A percentile compares a stretch with the other conserved stretches of the same genome.
Evolutionary conservation across 2,888 invertebrate genomes (phyloP).

Genomic region (Meganola albula): DNA sequence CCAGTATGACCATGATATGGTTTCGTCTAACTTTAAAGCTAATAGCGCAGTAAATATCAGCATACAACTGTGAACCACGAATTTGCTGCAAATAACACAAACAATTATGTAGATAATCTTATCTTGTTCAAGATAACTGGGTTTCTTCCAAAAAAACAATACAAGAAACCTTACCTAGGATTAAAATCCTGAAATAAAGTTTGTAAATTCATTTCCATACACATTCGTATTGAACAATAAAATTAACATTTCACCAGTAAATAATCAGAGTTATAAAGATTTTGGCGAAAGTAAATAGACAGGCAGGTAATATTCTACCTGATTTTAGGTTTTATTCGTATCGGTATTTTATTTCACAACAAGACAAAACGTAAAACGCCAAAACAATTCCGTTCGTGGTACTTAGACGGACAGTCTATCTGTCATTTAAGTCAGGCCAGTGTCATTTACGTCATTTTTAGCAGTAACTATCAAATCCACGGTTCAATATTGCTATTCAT

Average conservation of each 20-base stretch:
- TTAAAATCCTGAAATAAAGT: conserved; percentile 94
- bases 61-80: conserved; percentile 95
- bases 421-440: too few relatives aligned
- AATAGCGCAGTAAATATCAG: conserved; percentile 94
- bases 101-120: conserved; percentile 7
- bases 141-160: conserved; percentile 18
- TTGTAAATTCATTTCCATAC: conserved; percentile 89
- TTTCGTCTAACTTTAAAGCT: conserved; percentile 92
- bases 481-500: too few relatives aligned
- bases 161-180: conserved; percentile 82
- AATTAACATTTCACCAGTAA: conserved; percentile 43
- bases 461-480: too few relatives aligned
- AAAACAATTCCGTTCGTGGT: too few relatives aligned
- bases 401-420: too few relatives aligned
- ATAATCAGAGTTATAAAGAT: too few relatives aligned
- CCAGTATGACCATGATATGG: conserved; percentile 96
- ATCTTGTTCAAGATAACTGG: conserved; percentile 15
- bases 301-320: too few relatives aligned
- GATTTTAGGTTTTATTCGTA: too few relatives aligned
- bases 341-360: too few relatives aligned
- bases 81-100: conserved; percentile 87
- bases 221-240: conserved; percentile 48
- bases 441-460: too few relatives aligned
- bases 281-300: too few relatives aligned
- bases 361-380: too few relatives aligned